Evolutionary conservation across 2,797 vertebrate genomes (phyloP), one percentile per base, ranked within the genome.

Genomic region (Enteromius mattozi): DNA sequence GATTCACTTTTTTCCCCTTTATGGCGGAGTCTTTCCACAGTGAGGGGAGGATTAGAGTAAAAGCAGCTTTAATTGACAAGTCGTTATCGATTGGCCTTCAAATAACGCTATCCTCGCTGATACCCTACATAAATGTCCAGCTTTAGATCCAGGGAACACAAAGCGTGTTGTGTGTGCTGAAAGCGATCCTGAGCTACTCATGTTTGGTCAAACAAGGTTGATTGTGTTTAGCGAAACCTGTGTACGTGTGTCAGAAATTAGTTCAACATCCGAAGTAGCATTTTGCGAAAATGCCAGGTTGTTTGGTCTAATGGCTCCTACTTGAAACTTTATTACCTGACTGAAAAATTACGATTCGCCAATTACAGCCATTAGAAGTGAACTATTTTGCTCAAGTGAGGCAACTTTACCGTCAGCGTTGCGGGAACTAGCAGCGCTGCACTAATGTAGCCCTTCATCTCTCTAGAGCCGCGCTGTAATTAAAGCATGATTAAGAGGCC

Each of bases 401-500:
- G 71, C 54, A 33, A 70, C 82, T 83, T 85, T 74, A 85, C 78
- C 82, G 40, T 72, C 82, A 82, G 78, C 81, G 19, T 87, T 63
- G 82, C 77, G 81, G 87, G 83, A 81, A 87, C 87, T 88, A 90
- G 85, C 88, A 89, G 79, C 63, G 79, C 74, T 37, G 63, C 89
- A 88, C 86, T 91, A 90, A 91, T 90, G 91, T 92, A 89, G 90
- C 90, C 87, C 91, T 88, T 37, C 85, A 89, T 93, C 91, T 87
- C 89, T 89, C 87, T 71, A 92, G 92, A 91, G 87, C 78, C 33
- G 75, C 88, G 87, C 89, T 90, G 93, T 95, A 95, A 95, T 95
- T 95, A 95, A 94, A 94, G 92, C 91, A 91, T 92, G 93, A 95
- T 95, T 95, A 95, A 92, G 93, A 93, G 93, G 92, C 93, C 91